Conservation (phyloP, 1,140 invertebrate genomes). For the Patella vulgata region DNA sequence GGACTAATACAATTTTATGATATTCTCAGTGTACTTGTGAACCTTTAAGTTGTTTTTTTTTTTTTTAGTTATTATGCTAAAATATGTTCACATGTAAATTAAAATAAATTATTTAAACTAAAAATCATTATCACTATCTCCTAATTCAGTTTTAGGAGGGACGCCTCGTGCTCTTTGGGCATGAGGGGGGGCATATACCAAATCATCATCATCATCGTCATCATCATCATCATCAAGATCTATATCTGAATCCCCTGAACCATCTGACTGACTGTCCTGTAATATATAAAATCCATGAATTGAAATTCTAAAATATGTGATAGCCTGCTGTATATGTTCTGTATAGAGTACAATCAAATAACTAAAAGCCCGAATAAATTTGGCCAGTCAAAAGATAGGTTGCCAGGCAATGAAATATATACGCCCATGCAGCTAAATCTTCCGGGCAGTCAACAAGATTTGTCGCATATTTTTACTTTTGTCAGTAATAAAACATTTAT, state of each 20-base stretch:
- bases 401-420: background rate
- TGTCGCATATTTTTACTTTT: no score
- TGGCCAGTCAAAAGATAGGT: background rate
- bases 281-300: constrained; percentile 20
- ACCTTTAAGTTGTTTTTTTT: no score
- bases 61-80: no score
- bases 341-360: background rate
- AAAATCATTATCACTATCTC: constrained; percentile 61
- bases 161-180: constrained; percentile 33
- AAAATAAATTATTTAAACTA: no score
- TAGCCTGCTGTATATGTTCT: background rate
- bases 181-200: constrained; percentile 25
- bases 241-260: constrained; percentile 51
- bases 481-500: no score
- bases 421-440: no score
- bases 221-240: constrained; percentile 60
- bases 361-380: no score
- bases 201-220: constrained; percentile 44
- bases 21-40: no score
- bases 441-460: no score
- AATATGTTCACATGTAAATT: no score
- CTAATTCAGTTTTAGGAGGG: constrained; percentile 36
- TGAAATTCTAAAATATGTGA: background rate
- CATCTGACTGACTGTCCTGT: constrained; percentile 43
- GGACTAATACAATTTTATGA: no score